Evolutionary conservation across 1,140 invertebrate genomes (phyloP), one percentile per base, ranked within the genome.

Genomic region (Achroia grisella): DNA sequence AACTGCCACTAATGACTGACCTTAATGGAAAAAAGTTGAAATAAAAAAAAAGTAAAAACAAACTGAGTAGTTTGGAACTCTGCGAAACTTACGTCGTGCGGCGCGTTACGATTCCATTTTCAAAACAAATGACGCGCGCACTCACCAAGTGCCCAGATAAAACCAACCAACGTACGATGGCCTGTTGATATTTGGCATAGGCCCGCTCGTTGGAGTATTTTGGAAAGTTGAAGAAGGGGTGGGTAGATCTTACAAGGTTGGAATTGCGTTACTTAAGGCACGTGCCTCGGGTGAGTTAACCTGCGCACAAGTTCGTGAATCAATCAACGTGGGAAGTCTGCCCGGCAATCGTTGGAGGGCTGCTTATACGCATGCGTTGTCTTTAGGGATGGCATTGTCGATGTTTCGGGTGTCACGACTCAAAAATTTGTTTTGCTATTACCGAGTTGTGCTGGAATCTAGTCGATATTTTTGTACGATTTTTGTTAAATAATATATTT

Each of bases 261-360:
- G 56, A 37, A 51, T 49, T 58, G 49, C 65, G 51, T 71, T 69
- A 69, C 69, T 77, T 65, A 66, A 66, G 62, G 64, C 66, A 73
- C 70, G 67, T 79, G 63, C 59, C 36, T 39, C 53, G 55, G 59
- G 59, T 62, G 69, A 76, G 71, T 71, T 77, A 78, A 76, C 76
- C 76, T 80, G 76, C 76, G 76, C 74, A 65, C 70, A 77, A 77
- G 68, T 77, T 74, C 53, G 70, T 71, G 76, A 77, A 80, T 80
- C 76, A 80, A 81, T 81, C 77, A 76, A 70, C 74, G 67, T 67
- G 60, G 65, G 66, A 61, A 68, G 61, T 75, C 63, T 73, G 64
- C 76, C 69, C 66, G 67, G 76, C 73, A 63, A 66, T 63, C 64
- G 60, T 54, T 65, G 49, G 40, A 42, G 14, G 44, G 33, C 14